These are phyloP conservation scores for Neodiprion fabricii DNA, from an alignment of 1,140 invertebrate species.

Conservation along the genomic window DNA sequence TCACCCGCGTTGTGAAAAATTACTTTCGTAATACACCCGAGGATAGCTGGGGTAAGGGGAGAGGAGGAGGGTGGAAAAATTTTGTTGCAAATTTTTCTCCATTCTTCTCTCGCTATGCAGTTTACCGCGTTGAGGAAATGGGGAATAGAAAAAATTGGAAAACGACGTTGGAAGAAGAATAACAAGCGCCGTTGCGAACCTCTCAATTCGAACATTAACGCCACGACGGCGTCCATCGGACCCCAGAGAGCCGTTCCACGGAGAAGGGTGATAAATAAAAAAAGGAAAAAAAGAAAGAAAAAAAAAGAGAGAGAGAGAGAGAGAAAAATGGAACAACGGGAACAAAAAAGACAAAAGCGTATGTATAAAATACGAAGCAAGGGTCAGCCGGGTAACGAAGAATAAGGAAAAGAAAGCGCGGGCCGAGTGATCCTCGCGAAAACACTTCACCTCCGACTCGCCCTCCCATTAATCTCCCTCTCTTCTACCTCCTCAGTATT, in stretches of 20 bases:
- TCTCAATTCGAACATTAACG: too few species aligned
- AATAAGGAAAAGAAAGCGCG: neutral
- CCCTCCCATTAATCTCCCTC: constrained; percentile 2
- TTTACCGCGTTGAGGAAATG: too few species aligned
- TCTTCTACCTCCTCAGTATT: neutral
- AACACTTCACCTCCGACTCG: neutral
- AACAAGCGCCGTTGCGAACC: neutral
- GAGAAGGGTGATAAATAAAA: too few species aligned
- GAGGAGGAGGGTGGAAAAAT: too few species aligned
- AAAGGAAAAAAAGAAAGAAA: too few species aligned
- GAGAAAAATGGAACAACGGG: too few species aligned
- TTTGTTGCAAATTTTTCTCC: too few species aligned
- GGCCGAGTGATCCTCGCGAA: neutral
- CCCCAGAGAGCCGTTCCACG: too few species aligned
- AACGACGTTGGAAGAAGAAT: neutral
- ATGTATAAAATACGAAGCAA: neutral
- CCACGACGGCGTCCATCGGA: too few species aligned
- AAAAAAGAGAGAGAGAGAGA: too few species aligned
- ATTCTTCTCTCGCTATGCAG: too few species aligned
- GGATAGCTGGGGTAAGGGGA: neutral
- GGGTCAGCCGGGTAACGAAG: neutral
- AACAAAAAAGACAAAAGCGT: neutral
- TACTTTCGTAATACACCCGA: neutral
- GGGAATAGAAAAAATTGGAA: neutral
- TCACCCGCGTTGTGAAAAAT: neutral